Base-by-base conservation (phyloP, 2,888 invertebrate species). In the Prosapia bicincta region DNA sequence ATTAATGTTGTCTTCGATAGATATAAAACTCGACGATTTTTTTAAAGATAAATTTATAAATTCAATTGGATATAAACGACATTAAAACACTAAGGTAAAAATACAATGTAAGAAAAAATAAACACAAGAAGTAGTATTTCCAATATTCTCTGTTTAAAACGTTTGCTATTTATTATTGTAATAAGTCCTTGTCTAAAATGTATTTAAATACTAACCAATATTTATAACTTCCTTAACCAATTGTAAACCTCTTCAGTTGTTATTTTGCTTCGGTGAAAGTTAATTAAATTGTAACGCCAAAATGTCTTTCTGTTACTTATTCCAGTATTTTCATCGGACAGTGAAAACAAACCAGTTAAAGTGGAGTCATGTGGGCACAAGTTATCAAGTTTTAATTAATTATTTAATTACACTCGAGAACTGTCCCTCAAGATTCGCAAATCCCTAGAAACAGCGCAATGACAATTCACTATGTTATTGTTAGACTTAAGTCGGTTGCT, bases 401-500 rank as follows among this genome's bases (percentile, higher is more conserved):
- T 54, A 54, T 20, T 54, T 54, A 54, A n/a, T 54, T 54, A 38
- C 13, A 38, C 38, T 38, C n/a, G 1, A 20, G 54, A 20, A 54
- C 20, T 54, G 54, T 54, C 54, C 54, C 54, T 54, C 20, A 54
- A 54, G 54, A 54, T 54, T 20, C 20, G 54, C 54, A 54, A 54
- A 54, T 54, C 54, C 54, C 54, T 13, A 20, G 54, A 20, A 54
- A 54, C 20, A 54, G 71, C 74, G 69, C 66, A 26, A 71, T 66
- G 75, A 70, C 75, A 69, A 70, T 75, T 75, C 70, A 71, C 66
- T 75, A 38, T 76, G 73, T 76, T 76, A 76, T 76, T 76, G 70
- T 76, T 73, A 76, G 72, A 71, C 76, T 73, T 76, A 76, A 72
- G 72, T 76, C 38, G 69, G 73, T 65, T 72, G 76, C 76, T 76